Base-by-base conservation (phyloP, 2,113 vertebrate species). In the Corythaeola cristata region DNA sequence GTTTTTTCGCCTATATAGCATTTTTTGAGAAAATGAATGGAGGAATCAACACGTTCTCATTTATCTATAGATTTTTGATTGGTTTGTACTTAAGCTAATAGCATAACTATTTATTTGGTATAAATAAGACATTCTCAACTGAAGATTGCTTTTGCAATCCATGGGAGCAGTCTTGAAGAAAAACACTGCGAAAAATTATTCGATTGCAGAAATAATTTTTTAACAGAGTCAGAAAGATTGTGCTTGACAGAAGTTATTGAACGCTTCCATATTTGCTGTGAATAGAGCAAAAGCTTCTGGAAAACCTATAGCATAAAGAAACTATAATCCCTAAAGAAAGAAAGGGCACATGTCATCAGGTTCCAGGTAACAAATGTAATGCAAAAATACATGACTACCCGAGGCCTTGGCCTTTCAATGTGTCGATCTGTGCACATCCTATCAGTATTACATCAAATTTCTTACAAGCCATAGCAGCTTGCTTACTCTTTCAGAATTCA, bases 51-150 rank as follows among this genome's bases (percentile, higher is more conserved):
- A 92, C 33, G 58, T 92, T 58, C 92, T 96, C 78, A 89, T 96
- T 94, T 85, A 93, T 76, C 91, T 66, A 49, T 67, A 86, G 85
- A 89, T 76, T 81, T 92, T 59, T 94, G 86, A 97, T 97, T 97
- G 95, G 64, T 47, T 88, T 94, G 76, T 96, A 85, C 68, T 97
- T 96, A 95, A 93, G 79, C 85, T 96, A 96, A 89, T 79, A 90
- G 76, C 90, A 94, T 69, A 87, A 97, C 94, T 97, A 94, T 94
- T 95, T 68, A 94, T 95, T 91, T 90, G 94, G 93, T 85, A 94
- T 93, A 96, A 97, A 96, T 90, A 90, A 78, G 68, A 21, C 17
- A 53, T 94, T 95, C 63, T 97, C 76, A 39, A 53, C 85, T 80
- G 81, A 56, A 76, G 45, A 94, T 47, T 67, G 75, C 16, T 77